Evolutionary conservation across 2,797 vertebrate species (phyloP).

Genomic region (Xiphophorus birchmanni): DNA sequence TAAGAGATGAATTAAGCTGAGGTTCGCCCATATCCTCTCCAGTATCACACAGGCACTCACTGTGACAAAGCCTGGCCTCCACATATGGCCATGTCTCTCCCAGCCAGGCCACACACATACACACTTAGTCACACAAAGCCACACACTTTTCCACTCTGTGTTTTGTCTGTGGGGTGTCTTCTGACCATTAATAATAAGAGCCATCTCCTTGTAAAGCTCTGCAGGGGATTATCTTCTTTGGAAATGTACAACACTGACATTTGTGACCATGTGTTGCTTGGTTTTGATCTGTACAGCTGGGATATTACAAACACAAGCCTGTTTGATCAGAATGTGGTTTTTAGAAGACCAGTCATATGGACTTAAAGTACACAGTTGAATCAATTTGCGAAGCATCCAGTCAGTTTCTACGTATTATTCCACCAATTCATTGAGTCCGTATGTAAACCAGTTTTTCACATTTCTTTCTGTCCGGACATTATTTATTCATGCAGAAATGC

Average conservation of each 20-base stretch:
- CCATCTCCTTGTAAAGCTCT: conserved; percentile 38
- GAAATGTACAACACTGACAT: conserved; percentile 52
- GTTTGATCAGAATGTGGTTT: conserved; percentile 31
- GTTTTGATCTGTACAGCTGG: conserved; percentile 36
- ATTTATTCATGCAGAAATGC: neutral
- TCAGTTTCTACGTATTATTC: conserved; percentile 20
- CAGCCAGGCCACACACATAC: conserved; percentile 37
- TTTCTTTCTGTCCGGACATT: neutral
- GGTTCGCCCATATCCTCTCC: conserved; percentile 47
- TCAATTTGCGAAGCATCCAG: conserved; percentile 16
- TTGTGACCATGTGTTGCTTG: conserved; percentile 31
- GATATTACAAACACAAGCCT: conserved; percentile 21
- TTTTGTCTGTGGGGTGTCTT: conserved; percentile 45
- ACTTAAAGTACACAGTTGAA: conserved; percentile 11
- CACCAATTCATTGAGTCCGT: neutral
- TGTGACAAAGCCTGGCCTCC: conserved; percentile 47
- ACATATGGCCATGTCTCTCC: conserved; percentile 58
- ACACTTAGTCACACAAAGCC: conserved; percentile 9
- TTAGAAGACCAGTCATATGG: conserved; percentile 15
- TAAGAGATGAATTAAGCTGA: conserved; percentile 60
- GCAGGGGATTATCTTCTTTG: conserved; percentile 57
- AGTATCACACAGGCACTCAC: conserved; percentile 45
- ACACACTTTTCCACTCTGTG: conserved; percentile 25
- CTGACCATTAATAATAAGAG: conserved; percentile 40
- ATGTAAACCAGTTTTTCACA: neutral